Conservation (phyloP, 1,140 invertebrate species). For the Zophobas atratus region DNA sequence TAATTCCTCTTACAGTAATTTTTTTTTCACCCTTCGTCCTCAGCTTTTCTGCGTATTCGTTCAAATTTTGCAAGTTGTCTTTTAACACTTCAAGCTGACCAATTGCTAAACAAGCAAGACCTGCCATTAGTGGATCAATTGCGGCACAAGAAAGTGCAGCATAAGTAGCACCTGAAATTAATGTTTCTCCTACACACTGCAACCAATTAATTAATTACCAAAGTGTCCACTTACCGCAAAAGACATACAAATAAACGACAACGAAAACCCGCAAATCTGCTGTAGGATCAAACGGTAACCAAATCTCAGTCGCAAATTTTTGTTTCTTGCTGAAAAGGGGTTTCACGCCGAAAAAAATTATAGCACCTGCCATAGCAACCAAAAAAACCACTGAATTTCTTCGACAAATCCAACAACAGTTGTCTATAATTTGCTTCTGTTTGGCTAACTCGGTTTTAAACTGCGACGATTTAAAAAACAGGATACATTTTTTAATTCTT, state of each 20-base stretch:
- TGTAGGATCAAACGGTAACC: neutral
- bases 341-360: neutral
- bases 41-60: conserved; percentile 3
- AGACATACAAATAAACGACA: neutral
- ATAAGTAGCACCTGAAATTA: neutral
- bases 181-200: no score
- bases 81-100: conserved; percentile 10
- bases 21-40: no score
- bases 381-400: conserved; percentile 2
- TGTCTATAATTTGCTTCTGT: neutral
- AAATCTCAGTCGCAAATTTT: neutral
- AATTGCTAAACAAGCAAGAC: neutral
- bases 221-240: neutral
- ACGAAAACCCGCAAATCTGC: neutral
- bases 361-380: neutral
- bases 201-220: neutral
- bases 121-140: neutral
- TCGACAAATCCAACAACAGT: neutral
- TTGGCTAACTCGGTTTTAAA: neutral
- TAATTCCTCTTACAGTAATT: no score
- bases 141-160: neutral
- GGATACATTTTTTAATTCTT: neutral
- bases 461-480: neutral
- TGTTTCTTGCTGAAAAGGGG: conserved; percentile 9
- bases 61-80: neutral